Base-by-base conservation (phyloP, 1,140 invertebrate species). In the Drosophila guanche region DNA sequence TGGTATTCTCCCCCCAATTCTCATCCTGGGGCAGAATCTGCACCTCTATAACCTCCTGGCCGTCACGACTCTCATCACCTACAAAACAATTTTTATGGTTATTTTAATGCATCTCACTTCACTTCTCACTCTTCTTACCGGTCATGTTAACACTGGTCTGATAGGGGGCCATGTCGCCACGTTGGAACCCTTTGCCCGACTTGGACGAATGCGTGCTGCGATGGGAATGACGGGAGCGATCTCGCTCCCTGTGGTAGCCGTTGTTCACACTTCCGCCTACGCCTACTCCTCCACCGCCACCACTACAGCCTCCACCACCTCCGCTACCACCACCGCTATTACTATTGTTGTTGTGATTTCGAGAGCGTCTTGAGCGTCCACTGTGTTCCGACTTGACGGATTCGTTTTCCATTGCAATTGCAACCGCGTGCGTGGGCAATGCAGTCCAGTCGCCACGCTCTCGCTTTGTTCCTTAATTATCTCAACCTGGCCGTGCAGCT, bases 1-100 rank as follows among this genome's bases (percentile, higher is more conserved):
- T 99, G 0, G 97, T 99, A 85, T 98, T 99, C 92, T 99, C 98
- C 37, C 97, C 98, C 98, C 98, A 99, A 90, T 98, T 98, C 88
- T 99, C 98, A 93, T 99, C 98, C 92, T 98, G 95, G 0, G 97
- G 97, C 43, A 99, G 91, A 69, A 98, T 98, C 92, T 98, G 97
- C 48, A 98, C 97, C 92, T 97, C 96, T 43, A 97, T 97, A 5
- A 97, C 95, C 92, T 97, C 96, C 89, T 96, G 95, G 3, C 94
- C 96, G 61, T 94, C 93, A 23, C 90, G 79, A 25, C 63, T 79
- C 42, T 91, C 90, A 20, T 90, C 88, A 27, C 74, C 88, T 74
- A 29, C 27, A 10, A 33, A 5, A 20, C 5, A 7, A 37, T n/a
- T n/a, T n/a, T n/a, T n/a, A 5, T 6, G 3, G 5, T 10, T 27